Evolutionary conservation across 2,113 vertebrate genomes (phyloP).

Genomic region (Anolis sagrei): DNA sequence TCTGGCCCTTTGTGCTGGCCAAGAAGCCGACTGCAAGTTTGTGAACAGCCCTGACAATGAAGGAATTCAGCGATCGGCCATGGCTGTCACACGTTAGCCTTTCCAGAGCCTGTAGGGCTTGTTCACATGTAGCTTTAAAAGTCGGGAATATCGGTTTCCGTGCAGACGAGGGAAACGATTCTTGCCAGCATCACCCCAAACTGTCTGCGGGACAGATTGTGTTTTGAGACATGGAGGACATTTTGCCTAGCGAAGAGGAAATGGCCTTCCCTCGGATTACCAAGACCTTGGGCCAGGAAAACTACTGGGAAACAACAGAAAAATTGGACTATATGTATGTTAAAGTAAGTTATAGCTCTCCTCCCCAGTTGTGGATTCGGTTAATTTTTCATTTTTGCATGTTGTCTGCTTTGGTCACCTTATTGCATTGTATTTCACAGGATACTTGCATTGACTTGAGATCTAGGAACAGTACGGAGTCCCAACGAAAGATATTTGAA

Average conservation of each 20-base stretch:
- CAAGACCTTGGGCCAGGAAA: background rate
- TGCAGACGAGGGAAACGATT: slow-evolving; percentile 45
- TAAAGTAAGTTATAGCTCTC: slow-evolving; percentile 77
- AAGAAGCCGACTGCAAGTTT: slow-evolving; percentile 67
- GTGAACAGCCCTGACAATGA: slow-evolving; percentile 55
- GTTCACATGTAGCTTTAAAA: slow-evolving; percentile 59
- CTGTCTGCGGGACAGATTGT: slow-evolving; percentile 11
- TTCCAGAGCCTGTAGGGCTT: slow-evolving; percentile 54
- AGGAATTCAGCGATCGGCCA: slow-evolving; percentile 63
- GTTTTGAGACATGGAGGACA: background rate
- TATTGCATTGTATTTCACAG: background rate
- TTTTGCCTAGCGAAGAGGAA: slow-evolving; percentile 16
- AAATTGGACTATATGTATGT: slow-evolving; percentile 83
- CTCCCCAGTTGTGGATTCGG: slow-evolving; percentile 24
- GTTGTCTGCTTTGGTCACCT: background rate
- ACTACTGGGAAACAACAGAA: slow-evolving; percentile 70
- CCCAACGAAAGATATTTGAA: background rate
- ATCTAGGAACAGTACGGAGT: background rate
- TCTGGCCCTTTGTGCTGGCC: slow-evolving; percentile 73
- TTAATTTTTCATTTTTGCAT: background rate
- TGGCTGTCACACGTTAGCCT: slow-evolving; percentile 63
- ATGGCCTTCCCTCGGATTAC: slow-evolving; percentile 12
- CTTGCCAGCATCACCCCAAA: slow-evolving; percentile 37
- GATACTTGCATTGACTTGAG: background rate
- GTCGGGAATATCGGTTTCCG: slow-evolving; percentile 60